Evolutionary conservation across 2,888 invertebrate genomes (phyloP).

Genomic region (Calliphora vomitoria): DNA sequence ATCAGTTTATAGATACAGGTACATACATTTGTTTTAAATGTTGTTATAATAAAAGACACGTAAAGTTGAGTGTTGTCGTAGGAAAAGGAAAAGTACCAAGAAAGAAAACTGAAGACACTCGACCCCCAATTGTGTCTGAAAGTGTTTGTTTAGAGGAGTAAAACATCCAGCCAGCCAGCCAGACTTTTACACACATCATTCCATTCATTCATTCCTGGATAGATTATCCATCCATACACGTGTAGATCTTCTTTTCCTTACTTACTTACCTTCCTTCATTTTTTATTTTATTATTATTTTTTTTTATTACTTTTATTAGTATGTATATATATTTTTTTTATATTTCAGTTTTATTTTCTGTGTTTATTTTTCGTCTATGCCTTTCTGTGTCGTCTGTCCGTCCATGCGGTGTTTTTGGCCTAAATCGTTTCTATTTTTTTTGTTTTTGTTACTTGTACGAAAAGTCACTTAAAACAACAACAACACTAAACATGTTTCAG

Average conservation of each 20-base stretch:
- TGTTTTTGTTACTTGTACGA: slow-evolving; percentile 31
- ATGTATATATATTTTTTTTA: too few species aligned
- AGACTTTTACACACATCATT: slow-evolving; percentile 27
- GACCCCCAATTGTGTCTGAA: slow-evolving; percentile 51
- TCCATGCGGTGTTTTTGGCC: slow-evolving; percentile 70
- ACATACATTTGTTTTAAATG: too few species aligned
- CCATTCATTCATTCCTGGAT: slow-evolving; percentile 12
- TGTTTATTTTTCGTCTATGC: slow-evolving; percentile 56
- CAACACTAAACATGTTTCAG: slow-evolving; percentile 48
- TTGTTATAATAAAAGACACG: slow-evolving; percentile 9
- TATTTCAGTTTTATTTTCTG: slow-evolving; percentile 30
- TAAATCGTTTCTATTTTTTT: slow-evolving; percentile 60
- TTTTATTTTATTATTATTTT: slow-evolving; percentile 34
- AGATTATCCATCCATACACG: slow-evolving; percentile 30
- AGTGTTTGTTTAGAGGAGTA: slow-evolving; percentile 3
- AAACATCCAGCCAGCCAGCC: slow-evolving; percentile 4
- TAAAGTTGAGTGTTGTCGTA: neutral
- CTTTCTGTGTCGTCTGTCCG: slow-evolving; percentile 20
- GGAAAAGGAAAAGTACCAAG: slow-evolving; percentile 33
- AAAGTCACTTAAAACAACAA: slow-evolving; percentile 13
- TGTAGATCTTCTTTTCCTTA: slow-evolving; percentile 49
- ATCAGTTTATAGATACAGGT: slow-evolving; percentile 11
- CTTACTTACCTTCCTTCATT: slow-evolving; percentile 49
- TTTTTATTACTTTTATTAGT: slow-evolving; percentile 56
- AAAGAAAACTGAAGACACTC: slow-evolving; percentile 13